Evolutionary conservation across 2,888 invertebrate genomes (phyloP).

Genomic region (Corbicula japonica): DNA sequence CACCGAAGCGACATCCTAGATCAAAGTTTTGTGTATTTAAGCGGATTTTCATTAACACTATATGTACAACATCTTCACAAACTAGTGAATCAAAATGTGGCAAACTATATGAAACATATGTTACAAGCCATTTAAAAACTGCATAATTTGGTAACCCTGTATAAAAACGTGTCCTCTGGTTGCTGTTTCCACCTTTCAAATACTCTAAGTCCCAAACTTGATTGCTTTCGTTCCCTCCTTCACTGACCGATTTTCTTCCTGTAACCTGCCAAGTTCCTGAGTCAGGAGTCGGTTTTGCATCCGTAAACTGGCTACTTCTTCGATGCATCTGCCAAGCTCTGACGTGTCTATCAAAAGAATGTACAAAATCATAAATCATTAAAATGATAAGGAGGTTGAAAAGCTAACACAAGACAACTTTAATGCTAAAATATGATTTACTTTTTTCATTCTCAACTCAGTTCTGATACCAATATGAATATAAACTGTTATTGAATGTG

Average conservation of each 20-base stretch:
- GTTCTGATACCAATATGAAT: no score
- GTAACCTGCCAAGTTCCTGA: no score
- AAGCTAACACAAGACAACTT: no score
- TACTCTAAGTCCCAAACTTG: no score
- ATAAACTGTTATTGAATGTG: no score
- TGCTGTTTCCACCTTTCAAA: no score
- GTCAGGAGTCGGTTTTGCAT: not conserved
- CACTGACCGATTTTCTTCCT: no score
- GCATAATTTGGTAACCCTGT: no score
- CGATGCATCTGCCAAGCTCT: not conserved
- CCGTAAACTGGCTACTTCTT: not conserved
- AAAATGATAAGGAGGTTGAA: not conserved
- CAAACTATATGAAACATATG: not conserved
- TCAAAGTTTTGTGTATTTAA: conserved; percentile 40
- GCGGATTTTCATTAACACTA: conserved; percentile 42
- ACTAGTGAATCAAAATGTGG: conserved; percentile 1
- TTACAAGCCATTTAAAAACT: conserved; percentile 31
- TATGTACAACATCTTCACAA: conserved; percentile 6
- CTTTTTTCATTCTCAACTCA: no score
- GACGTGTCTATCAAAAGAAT: not conserved
- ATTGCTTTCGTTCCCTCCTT: no score
- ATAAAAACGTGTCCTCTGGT: no score
- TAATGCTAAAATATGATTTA: no score
- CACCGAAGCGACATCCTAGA: conserved; percentile 31
- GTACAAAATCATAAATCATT: not conserved